These are phyloP conservation scores for Actias luna DNA, from an alignment of 2,888 invertebrate genomes.

Conservation along the genomic window DNA sequence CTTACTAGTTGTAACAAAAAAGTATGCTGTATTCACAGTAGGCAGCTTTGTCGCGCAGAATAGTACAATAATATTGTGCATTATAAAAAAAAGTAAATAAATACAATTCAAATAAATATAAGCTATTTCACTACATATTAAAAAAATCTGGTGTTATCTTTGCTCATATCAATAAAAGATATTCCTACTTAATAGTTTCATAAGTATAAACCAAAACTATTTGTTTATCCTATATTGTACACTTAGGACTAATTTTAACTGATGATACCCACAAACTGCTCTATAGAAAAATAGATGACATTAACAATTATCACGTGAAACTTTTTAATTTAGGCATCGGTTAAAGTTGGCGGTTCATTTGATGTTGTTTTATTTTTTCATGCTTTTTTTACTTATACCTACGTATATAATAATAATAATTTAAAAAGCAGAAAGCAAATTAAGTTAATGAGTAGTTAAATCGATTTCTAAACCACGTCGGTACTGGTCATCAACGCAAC, in stretches of 20 bases:
- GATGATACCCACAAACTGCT: not conserved
- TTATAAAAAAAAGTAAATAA: too few species aligned
- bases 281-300: not conserved
- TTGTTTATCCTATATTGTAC: too few species aligned
- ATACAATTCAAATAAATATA: too few species aligned
- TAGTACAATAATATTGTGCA: too few species aligned
- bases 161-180: not conserved
- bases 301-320: not conserved
- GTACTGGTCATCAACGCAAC: slow-evolving; percentile 55
- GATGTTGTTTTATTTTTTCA: slow-evolving; percentile 36
- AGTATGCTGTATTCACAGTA: too few species aligned
- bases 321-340: not conserved
- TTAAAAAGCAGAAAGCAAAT: slow-evolving; percentile 59
- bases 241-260: too few species aligned
- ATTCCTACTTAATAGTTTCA: too few species aligned
- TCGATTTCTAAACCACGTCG: slow-evolving; percentile 69
- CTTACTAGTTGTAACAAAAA: not conserved
- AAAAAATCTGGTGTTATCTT: not conserved
- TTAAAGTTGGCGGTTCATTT: slow-evolving; percentile 4
- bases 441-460: slow-evolving; percentile 55
- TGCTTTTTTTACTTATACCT: not conserved
- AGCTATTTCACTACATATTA: too few species aligned
- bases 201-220: too few species aligned
- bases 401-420: slow-evolving; percentile 48
- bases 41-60: too few species aligned